Conservation (phyloP, 2,888 invertebrate genomes). For the Xanthorhoe spadicearia region DNA sequence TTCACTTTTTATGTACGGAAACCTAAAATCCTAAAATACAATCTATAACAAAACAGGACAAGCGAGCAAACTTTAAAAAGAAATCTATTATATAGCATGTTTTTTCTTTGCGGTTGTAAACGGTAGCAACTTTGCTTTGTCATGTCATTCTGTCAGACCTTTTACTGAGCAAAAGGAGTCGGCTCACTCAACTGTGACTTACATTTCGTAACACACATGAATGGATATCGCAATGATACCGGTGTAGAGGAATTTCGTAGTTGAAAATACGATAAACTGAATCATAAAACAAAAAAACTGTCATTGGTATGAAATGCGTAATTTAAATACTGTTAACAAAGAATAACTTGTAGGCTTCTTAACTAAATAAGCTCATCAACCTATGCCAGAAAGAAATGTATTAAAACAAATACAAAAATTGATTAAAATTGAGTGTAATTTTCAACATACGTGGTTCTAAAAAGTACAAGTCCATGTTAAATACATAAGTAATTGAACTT, state of each 20-base stretch:
- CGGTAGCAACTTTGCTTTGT: constrained; percentile 23
- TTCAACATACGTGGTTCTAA: not conserved
- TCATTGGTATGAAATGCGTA: too few relatives aligned
- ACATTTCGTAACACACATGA: constrained; percentile 21
- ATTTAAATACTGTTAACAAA: too few relatives aligned
- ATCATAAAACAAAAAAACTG: not conserved
- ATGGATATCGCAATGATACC: constrained; percentile 18
- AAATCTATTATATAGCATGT: constrained; percentile 10
- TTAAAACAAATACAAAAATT: too few relatives aligned
- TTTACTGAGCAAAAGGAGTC: constrained; percentile 27
- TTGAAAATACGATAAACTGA: not conserved
- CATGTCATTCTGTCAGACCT: constrained; percentile 22
- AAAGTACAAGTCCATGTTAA: too few relatives aligned
- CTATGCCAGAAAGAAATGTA: too few relatives aligned
- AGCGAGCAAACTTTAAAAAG: not conserved
- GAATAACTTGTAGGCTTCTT: too few relatives aligned
- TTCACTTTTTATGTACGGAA: not conserved
- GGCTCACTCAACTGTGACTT: constrained; percentile 23
- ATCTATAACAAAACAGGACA: not conserved
- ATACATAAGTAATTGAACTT: not conserved
- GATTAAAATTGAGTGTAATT: too few relatives aligned
- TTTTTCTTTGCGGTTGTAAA: constrained; percentile 24
- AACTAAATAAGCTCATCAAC: too few relatives aligned
- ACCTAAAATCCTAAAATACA: not conserved
- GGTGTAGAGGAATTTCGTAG: constrained; percentile 2